Percentiles rank a stretch among this genome's conserved stretches.
Evolutionary conservation across 2,113 vertebrate genomes (phyloP).

Genomic region (Micronisus gabar): DNA sequence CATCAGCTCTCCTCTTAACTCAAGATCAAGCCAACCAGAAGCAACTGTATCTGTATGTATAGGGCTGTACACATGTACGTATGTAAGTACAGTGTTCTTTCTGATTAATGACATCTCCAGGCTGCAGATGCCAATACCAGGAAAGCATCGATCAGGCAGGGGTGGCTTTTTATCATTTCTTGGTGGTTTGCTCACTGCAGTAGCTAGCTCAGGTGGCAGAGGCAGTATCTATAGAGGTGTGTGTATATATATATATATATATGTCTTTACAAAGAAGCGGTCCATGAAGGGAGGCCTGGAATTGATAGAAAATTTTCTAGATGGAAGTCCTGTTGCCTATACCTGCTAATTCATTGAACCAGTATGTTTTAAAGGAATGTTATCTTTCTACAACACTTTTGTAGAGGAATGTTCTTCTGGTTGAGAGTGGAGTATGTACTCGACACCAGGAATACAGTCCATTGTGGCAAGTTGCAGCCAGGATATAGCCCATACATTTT

Average conservation of each 20-base stretch:
- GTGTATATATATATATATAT: too few relatives aligned
- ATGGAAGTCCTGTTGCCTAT: not conserved
- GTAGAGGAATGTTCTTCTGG: not conserved
- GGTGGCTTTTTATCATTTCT: not conserved
- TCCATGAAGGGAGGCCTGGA: not conserved
- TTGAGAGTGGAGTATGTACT: not conserved
- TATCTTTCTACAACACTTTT: not conserved
- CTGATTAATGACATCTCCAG: not conserved
- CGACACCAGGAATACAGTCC: not conserved
- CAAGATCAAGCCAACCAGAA: not conserved
- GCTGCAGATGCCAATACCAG: not conserved
- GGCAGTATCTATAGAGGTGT: not conserved
- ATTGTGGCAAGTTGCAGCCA: not conserved
- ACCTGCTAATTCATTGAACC: not conserved
- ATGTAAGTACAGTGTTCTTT: not conserved
- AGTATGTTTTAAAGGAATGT: not conserved
- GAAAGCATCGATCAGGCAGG: not conserved
- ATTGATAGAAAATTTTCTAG: not conserved
- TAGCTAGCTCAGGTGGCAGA: not conserved
- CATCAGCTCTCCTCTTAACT: not conserved
- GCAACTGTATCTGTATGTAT: too few relatives aligned
- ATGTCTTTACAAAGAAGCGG: not conserved
- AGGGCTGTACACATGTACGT: fast-evolving
- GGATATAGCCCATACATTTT: not conserved
- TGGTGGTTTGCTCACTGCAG: not conserved